phyloP scores from a whole-genome alignment of 2,888 invertebrate genomes.

The Cephus spinipes region DNA sequence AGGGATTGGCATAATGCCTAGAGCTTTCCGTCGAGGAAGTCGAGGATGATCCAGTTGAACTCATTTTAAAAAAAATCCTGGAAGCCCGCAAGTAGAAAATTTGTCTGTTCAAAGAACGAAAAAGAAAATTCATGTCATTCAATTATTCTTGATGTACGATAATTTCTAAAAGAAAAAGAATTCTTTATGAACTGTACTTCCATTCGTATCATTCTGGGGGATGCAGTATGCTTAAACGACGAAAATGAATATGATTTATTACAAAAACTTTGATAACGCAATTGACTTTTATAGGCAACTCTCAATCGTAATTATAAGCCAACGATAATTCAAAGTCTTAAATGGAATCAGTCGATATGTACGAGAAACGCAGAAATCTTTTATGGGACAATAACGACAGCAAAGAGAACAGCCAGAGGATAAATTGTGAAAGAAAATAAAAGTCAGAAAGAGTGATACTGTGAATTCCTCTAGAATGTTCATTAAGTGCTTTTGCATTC shows the following conservation, averaged over 20 bases:
- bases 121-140: neutral
- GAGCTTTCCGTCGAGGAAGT: slow-evolving; percentile 23
- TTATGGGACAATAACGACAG: neutral
- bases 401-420: neutral
- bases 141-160: no score
- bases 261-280: neutral
- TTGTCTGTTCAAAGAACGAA: neutral
- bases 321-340: neutral
- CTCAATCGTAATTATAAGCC: neutral
- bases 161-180: neutral
- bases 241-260: neutral
- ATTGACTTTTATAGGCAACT: neutral
- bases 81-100: neutral
- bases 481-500: neutral
- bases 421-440: neutral
- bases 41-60: neutral
- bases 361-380: neutral
- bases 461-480: neutral
- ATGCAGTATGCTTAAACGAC: neutral
- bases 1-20: slow-evolving; percentile 42
- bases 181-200: neutral
- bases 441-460: neutral
- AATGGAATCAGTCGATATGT: neutral
- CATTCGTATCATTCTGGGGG: neutral
- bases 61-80: neutral